Conservation (phyloP, 1,140 invertebrate species). For the Nomia melanderi region DNA sequence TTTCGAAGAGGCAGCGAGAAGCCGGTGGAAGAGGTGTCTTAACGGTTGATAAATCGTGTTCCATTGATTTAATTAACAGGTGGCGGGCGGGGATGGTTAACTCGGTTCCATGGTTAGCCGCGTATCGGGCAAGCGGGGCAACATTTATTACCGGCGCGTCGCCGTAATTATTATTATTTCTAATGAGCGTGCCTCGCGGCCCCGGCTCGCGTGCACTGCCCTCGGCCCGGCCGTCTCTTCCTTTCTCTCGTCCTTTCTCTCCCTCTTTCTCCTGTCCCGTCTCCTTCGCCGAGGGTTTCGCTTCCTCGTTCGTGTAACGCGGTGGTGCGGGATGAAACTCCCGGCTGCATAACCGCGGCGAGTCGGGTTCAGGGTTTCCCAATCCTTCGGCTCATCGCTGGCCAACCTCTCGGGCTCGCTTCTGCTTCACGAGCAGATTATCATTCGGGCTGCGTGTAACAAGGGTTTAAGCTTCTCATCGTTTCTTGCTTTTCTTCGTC, state of each 20-base stretch:
- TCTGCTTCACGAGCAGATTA: too few species aligned
- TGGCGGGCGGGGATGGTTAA: slow-evolving; percentile 20
- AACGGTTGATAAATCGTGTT: slow-evolving; percentile 11
- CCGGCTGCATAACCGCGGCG: slow-evolving; percentile 44
- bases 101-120: slow-evolving; percentile 25
- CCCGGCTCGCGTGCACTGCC: slow-evolving; percentile 13
- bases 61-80: slow-evolving; percentile 48
- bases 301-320: slow-evolving; percentile 47
- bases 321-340: slow-evolving; percentile 48
- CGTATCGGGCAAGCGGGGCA: slow-evolving; percentile 30
- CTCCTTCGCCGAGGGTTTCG: background rate
- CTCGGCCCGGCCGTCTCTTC: slow-evolving; percentile 39
- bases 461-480: too few species aligned
- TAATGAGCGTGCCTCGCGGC: slow-evolving; percentile 57
- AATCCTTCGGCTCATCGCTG: slow-evolving; percentile 4
- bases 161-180: slow-evolving; percentile 64
- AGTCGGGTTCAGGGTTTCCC: slow-evolving; percentile 41
- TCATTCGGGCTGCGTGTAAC: too few species aligned
- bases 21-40: too few species aligned
- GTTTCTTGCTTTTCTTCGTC: too few species aligned
- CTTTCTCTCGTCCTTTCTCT: background rate
- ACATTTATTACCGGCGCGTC: slow-evolving; percentile 53
- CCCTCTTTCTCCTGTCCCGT: background rate
- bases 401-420: background rate
- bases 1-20: background rate